Evolutionary conservation across 2,888 invertebrate species (phyloP).

Genomic region (Tachina fera): DNA sequence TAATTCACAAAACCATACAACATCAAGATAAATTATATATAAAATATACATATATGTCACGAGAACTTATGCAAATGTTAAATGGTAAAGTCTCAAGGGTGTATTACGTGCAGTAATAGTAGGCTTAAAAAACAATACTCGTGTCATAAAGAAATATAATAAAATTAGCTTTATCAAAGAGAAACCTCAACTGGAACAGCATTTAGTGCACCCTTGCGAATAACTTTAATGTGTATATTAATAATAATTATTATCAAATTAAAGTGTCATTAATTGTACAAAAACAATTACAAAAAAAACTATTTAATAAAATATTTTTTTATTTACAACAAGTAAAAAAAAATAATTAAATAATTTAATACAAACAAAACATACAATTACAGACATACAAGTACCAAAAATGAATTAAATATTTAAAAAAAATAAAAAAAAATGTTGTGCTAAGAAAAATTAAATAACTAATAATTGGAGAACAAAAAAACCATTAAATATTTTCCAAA

Average conservation of each 20-base stretch:
- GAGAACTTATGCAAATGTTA: slow-evolving; percentile 47
- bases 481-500: background rate
- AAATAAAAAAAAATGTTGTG: slow-evolving; percentile 40
- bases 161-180: no score
- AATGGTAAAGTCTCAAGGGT: background rate
- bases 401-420: slow-evolving; percentile 16
- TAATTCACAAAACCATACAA: background rate
- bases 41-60: background rate
- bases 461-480: slow-evolving; percentile 6
- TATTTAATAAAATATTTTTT: slow-evolving; percentile 41
- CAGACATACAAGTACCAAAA: slow-evolving; percentile 61
- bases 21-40: slow-evolving; percentile 8
- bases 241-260: slow-evolving; percentile 14
- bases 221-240: slow-evolving; percentile 9
- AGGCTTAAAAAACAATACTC: no score
- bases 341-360: background rate
- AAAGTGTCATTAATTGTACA: slow-evolving; percentile 71
- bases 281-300: slow-evolving; percentile 53
- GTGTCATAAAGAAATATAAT: no score
- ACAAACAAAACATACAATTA: slow-evolving; percentile 57
- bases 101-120: no score
- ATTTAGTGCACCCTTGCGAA: no score
- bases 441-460: slow-evolving; percentile 39
- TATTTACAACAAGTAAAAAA: slow-evolving; percentile 6
- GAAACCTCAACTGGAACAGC: no score